Evolutionary conservation across 2,888 invertebrate species (phyloP).

Genomic region (Drosophila mimica): DNA sequence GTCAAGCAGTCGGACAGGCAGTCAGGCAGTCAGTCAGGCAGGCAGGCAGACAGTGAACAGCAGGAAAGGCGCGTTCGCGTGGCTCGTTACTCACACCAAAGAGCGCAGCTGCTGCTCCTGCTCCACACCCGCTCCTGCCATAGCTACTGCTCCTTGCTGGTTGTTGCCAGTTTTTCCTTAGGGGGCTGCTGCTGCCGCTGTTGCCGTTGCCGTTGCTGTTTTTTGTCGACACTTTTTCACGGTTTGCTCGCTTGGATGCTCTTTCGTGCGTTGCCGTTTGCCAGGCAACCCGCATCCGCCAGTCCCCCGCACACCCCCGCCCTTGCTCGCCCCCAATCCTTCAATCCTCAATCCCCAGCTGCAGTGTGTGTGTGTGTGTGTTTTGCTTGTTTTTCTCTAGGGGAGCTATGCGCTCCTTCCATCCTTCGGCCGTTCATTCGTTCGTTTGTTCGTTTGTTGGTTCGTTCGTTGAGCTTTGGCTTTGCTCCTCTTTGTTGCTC

Average conservation of each 20-base stretch:
- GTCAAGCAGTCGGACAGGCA: slow-evolving; percentile 2
- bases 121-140: not conserved
- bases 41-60: slow-evolving; percentile 37
- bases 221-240: slow-evolving; percentile 81
- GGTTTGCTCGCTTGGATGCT: slow-evolving; percentile 80
- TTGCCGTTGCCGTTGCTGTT: slow-evolving; percentile 65
- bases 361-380: slow-evolving; percentile 10
- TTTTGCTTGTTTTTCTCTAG: slow-evolving; percentile 55
- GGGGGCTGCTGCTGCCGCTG: slow-evolving; percentile 45
- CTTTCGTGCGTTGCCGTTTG: slow-evolving; percentile 72
- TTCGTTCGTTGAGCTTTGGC: slow-evolving; percentile 71
- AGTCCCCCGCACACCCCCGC: slow-evolving; percentile 5
- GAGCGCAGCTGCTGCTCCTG: slow-evolving; percentile 66
- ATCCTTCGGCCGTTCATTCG: slow-evolving; percentile 20
- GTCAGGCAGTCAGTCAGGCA: not conserved
- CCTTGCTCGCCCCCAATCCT: slow-evolving; percentile 28
- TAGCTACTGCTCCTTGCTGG: slow-evolving; percentile 3
- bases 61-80: slow-evolving; percentile 74
- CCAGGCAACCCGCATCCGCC: slow-evolving; percentile 28
- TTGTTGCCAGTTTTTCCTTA: slow-evolving; percentile 28
- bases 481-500: slow-evolving; percentile 28
- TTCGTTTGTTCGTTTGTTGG: slow-evolving; percentile 57
- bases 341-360: slow-evolving; percentile 43
- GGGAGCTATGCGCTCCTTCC: slow-evolving; percentile 20
- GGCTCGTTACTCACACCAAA: slow-evolving; percentile 78